Base-by-base conservation (phyloP, 92 coral and sea anemone species). In the Scolanthus callimorphus region DNA sequence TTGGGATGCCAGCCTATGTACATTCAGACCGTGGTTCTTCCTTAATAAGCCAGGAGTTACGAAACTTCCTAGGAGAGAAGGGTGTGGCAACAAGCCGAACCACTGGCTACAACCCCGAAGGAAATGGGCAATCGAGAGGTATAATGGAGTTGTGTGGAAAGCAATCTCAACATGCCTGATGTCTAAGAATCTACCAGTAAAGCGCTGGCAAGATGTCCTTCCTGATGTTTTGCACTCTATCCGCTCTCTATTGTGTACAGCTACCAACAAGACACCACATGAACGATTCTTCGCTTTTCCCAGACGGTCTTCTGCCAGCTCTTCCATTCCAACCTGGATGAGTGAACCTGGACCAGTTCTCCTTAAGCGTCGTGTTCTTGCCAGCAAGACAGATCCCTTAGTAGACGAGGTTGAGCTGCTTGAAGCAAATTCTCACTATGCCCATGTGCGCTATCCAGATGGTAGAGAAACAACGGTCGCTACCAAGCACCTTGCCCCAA, bases 391-490 rank as follows among this genome's bases (percentile, higher is more conserved):
- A 27, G 67, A 59, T 26, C 78, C 71, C 39, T 51, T 70, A 17
- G 78, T 70, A 1, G 78, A 70, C 58, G 27, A 70, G 34, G 78
- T 44, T 19, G 70, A 70, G 50, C 53, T 70, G 25, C 30, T 17
- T 17, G 70, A 70, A 4, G 78, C 50, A 25, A 70, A 70, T 25
- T 70, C 78, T 9, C 46, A 59, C 49, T 60, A 70, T 50, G 70
- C 71, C 22, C 50, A 22, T 19, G 27, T 67, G n/a, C 45, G 27
- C 11, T 67, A 52, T 45, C 10, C 38, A 57, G 84, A 77, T 77
- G 84, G 84, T 10, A 63, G 72, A 29, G 84, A 77, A 46, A 27
- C 70, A 23, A 69, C 71, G 10, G 79, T 72, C 2, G 52, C 73
- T 21, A 22, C 54, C 29, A n/a, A 47, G 29, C 57, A 69, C 27